Conservation (phyloP, 2,113 vertebrate genomes). For the Lanius ludovicianus region DNA sequence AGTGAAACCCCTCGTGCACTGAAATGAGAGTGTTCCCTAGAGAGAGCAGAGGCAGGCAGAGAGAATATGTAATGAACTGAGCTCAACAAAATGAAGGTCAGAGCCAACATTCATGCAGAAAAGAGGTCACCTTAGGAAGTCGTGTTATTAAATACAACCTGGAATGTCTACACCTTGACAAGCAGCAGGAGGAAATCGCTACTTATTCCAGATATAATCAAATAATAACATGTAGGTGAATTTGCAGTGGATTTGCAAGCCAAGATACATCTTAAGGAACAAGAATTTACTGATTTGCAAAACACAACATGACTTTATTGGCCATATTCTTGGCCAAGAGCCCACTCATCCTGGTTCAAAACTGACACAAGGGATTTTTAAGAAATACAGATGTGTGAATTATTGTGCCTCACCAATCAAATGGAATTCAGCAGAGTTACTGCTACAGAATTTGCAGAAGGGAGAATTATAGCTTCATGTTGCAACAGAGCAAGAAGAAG, state of each 20-base stretch:
- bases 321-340: neutral
- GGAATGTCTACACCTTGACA: slow-evolving; percentile 10
- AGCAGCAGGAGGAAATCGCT: neutral
- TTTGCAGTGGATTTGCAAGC: neutral
- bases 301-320: neutral
- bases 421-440: neutral
- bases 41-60: neutral
- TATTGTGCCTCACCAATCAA: neutral
- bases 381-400: neutral
- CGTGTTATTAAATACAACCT: slow-evolving; percentile 13
- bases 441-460: neutral
- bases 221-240: neutral
- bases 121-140: slow-evolving; percentile 9
- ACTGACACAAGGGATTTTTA: neutral
- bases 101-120: slow-evolving; percentile 26
- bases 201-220: neutral
- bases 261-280: neutral
- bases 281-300: neutral
- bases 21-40: slow-evolving; percentile 14
- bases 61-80: slow-evolving; percentile 43
- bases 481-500: neutral
- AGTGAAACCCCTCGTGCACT: neutral
- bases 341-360: neutral
- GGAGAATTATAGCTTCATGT: neutral
- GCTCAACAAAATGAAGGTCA: slow-evolving; percentile 37